phyloP scores from a whole-genome alignment of 1,140 invertebrate genomes.

The Geopemphigus sp. region DNA sequence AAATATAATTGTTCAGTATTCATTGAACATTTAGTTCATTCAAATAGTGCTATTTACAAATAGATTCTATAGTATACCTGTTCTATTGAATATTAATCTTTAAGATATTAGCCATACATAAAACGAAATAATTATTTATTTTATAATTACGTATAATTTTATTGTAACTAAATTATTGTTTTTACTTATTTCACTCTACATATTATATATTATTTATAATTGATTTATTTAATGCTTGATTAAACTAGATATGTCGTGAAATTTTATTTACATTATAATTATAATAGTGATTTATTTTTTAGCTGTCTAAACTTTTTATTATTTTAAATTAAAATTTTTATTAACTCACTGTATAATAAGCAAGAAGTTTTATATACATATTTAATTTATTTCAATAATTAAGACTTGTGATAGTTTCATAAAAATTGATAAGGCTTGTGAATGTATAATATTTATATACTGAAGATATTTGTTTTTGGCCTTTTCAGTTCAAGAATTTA shows the following conservation, averaged over 20 bases:
- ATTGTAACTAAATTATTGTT: background rate
- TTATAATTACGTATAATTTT: background rate
- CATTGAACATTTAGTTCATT: background rate
- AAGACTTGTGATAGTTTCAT: constrained; percentile 46
- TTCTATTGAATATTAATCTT: no score
- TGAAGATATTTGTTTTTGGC: constrained; percentile 40
- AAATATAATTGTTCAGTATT: background rate
- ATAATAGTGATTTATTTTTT: constrained; percentile 31
- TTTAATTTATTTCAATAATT: constrained; percentile 45
- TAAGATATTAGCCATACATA: no score
- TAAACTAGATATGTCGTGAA: background rate
- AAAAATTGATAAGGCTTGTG: constrained; percentile 46
- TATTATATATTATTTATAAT: constrained; percentile 18
- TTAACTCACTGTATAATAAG: constrained; percentile 11
- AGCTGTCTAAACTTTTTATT: constrained; percentile 2
- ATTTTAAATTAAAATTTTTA: constrained; percentile 30
- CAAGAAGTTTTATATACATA: constrained; percentile 7
- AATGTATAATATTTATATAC: constrained; percentile 41
- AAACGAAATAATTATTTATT: no score
- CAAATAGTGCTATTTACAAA: background rate
- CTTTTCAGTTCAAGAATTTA: constrained; percentile 35
- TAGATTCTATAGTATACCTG: no score
- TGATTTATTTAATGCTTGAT: background rate
- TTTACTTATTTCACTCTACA: background rate
- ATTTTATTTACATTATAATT: background rate